Evolutionary conservation across 2,888 invertebrate genomes (phyloP).

Genomic region (Thereva unica): DNA sequence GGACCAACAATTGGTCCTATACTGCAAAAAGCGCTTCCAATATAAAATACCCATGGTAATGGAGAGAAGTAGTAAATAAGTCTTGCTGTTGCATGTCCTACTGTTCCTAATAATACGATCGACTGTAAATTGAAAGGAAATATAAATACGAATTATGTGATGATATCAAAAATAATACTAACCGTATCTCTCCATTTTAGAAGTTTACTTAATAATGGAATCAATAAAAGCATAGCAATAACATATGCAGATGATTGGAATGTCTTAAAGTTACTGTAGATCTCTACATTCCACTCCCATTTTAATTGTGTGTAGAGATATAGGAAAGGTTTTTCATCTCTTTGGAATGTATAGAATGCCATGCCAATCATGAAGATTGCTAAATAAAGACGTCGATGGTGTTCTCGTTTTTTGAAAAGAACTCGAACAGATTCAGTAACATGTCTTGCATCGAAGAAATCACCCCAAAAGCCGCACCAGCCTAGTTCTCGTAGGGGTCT

Average conservation of each 20-base stretch:
- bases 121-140: conserved; percentile 54
- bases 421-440: conserved; percentile 67
- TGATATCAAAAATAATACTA: conserved; percentile 43
- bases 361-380: conserved; percentile 73
- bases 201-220: conserved; percentile 72
- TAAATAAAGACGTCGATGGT: conserved; percentile 66
- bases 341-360: conserved; percentile 80
- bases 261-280: conserved; percentile 75
- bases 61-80: conserved; percentile 68
- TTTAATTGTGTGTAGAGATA: conserved; percentile 74
- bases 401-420: conserved; percentile 64
- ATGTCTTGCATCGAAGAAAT: conserved; percentile 75
- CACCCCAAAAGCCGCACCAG: conserved; percentile 64
- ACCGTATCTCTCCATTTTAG: conserved; percentile 72
- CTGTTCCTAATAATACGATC: conserved; percentile 73
- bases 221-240: conserved; percentile 69
- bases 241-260: conserved; percentile 74
- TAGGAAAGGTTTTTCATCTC: conserved; percentile 78
- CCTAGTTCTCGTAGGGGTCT: conserved; percentile 64
- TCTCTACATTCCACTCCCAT: conserved; percentile 71
- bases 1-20: conserved; percentile 79
- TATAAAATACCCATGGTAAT: conserved; percentile 65
- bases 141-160: neutral
- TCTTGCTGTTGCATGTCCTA: conserved; percentile 70
- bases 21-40: conserved; percentile 74